Percentiles rank a stretch among this genome's conserved stretches.
Conservation (phyloP, 2,888 invertebrate species). For the Tiliacea aurago region DNA sequence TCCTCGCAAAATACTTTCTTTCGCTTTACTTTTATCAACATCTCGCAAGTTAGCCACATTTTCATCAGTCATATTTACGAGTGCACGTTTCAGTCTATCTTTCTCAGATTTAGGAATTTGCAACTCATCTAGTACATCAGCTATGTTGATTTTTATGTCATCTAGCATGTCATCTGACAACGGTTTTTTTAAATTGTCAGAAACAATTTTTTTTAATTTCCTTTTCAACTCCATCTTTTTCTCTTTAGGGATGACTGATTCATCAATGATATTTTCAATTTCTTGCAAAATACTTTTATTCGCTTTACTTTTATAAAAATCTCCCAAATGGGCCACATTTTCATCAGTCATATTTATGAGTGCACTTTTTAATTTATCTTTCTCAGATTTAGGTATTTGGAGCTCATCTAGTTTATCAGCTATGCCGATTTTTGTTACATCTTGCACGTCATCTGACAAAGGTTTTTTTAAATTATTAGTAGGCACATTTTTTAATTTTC, state of each 20-base stretch:
- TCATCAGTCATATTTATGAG: conserved; percentile 46
- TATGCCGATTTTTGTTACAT: conserved; percentile 13
- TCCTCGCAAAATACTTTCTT: neutral
- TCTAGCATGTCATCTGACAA: neutral
- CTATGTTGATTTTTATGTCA: neutral
- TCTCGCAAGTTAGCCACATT: neutral
- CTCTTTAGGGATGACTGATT: conserved; percentile 1
- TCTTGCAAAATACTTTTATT: neutral
- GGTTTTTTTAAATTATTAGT: neutral
- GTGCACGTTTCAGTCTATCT: neutral
- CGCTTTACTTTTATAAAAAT: no score
- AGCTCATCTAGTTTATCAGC: conserved; percentile 43
- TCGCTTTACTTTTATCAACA: neutral
- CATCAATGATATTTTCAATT: neutral
- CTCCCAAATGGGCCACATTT: no score
- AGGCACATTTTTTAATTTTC: neutral
- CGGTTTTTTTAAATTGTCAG: neutral
- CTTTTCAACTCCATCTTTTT: neutral
- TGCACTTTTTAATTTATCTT: conserved; percentile 38
- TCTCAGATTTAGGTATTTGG: conserved; percentile 35
- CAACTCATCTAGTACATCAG: neutral
- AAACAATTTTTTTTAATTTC: neutral
- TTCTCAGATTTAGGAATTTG: neutral
- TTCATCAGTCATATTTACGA: conserved; percentile 7
- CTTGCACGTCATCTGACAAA: neutral